Conservation (phyloP, 2,113 vertebrate species). For the Ceratotherium simum region DNA sequence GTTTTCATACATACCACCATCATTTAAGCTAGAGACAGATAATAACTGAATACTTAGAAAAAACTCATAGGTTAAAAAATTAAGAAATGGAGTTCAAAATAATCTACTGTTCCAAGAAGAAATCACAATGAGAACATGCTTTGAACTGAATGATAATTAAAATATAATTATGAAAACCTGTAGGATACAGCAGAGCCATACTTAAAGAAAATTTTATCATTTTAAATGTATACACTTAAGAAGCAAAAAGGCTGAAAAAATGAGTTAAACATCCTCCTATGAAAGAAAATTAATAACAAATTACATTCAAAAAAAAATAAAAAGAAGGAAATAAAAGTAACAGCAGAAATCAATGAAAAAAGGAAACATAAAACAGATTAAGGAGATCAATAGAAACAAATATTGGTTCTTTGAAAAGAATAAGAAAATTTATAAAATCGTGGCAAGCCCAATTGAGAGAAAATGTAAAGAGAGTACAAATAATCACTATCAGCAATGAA, state of each 20-base stretch:
- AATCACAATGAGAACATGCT: background rate
- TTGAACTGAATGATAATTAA: background rate
- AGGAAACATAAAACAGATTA: background rate
- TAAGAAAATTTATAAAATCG: background rate
- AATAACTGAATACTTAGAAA: background rate
- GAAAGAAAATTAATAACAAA: background rate
- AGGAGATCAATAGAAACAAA: background rate
- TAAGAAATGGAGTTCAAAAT: background rate
- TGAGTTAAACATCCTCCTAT: background rate
- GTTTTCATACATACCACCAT: background rate
- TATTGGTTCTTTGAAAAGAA: background rate
- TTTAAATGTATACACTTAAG: background rate
- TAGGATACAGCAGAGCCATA: background rate
- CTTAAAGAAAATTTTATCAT: background rate
- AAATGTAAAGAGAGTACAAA: background rate
- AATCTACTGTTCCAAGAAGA: background rate
- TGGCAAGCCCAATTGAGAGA: background rate
- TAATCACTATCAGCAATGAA: background rate
- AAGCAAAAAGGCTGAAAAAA: background rate
- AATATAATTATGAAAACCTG: background rate
- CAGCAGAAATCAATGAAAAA: background rate
- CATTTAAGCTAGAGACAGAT: background rate
- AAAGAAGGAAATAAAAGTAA: background rate
- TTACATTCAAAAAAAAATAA: background rate
- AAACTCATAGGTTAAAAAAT: background rate